These are phyloP conservation scores for Tragopan temminckii DNA, from an alignment of 2,797 vertebrate species.

Conservation along the genomic window DNA sequence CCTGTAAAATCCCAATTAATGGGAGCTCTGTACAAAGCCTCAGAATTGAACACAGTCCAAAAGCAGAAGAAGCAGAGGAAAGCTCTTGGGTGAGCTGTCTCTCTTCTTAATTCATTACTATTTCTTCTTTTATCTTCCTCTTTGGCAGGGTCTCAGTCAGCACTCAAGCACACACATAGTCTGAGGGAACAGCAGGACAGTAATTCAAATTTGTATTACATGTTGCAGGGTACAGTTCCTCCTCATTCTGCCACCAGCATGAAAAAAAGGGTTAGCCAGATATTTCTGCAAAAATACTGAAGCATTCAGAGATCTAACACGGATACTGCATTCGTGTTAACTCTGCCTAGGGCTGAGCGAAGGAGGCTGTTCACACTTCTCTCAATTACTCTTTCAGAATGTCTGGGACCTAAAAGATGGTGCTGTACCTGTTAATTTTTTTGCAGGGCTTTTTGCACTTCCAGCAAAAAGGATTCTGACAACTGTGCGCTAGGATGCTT, in stretches of 20 bases:
- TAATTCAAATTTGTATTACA: slow-evolving; percentile 12
- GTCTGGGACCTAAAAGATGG: background rate
- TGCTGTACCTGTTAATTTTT: background rate
- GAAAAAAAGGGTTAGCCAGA: background rate
- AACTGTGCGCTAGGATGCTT: background rate
- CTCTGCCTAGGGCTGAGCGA: background rate
- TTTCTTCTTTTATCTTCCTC: slow-evolving; percentile 30
- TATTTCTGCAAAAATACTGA: background rate
- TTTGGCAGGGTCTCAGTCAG: slow-evolving; percentile 37
- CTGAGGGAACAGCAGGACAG: slow-evolving; percentile 41
- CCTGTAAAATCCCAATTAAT: background rate
- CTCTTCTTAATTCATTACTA: slow-evolving; percentile 16
- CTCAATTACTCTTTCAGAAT: background rate
- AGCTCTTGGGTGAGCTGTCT: slow-evolving; percentile 24
- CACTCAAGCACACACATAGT: background rate
- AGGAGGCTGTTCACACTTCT: background rate
- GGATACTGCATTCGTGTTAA: background rate
- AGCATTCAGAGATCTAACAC: background rate
- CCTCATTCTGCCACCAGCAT: background rate
- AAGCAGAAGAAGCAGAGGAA: slow-evolving; percentile 32
- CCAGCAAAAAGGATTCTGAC: background rate
- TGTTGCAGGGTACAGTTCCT: background rate
- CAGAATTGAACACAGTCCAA: slow-evolving; percentile 9
- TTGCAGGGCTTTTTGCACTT: background rate
- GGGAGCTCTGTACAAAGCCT: background rate